Evolutionary conservation across 2,888 invertebrate genomes (phyloP), one percentile per base, ranked within the genome.

Genomic region (Euphydryas editha): DNA sequence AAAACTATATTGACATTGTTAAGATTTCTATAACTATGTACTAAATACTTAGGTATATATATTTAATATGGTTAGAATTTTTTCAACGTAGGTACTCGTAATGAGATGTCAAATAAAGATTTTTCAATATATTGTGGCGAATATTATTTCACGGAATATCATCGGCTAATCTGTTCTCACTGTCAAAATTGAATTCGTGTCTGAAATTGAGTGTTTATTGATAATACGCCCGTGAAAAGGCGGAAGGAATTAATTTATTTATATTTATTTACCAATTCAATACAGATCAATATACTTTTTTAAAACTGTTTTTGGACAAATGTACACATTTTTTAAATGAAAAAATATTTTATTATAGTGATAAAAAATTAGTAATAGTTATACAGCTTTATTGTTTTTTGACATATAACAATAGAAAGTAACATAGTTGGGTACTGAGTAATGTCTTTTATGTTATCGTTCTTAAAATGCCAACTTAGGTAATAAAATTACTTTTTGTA

Each of bases 121-220:
- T 47, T 63, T 65, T 58, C 36, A 67, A 68, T 68, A 69, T 20
- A 65, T 64, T 68, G 54, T 51, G 62, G 39, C 65, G 47, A 68
- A 70, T 51, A 47, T 46, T 56, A 68, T 71, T 70, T 67, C 67
- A 73, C 62, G 70, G 63, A 72, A 61, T 68, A 68, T 63, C 57
- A 71, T 55, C 59, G 51, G 55, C 60, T 59, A 71, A 71, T 68
- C 63, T 59, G 61, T 63, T 71, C 51, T 63, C 63, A 62, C 58
- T 59, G 60, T 51, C 39, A 60, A 61, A 66, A 65, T 54, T 59
- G 49, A 62, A 57, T 47, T 47, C 20, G 47, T 18, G 20, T 47
- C 18, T 47, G 47, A 20, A 47, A 47, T 47, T 39, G 62, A 65
- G 59, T 59, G 65, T 67, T 68, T 69, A 47, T 55, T 37, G 55